A percentile compares a stretch with the other conserved stretches of the same genome.
These are phyloP conservation scores for Dreissena rostriformis DNA, from an alignment of 1,140 invertebrate genomes.

Conservation along the genomic window DNA sequence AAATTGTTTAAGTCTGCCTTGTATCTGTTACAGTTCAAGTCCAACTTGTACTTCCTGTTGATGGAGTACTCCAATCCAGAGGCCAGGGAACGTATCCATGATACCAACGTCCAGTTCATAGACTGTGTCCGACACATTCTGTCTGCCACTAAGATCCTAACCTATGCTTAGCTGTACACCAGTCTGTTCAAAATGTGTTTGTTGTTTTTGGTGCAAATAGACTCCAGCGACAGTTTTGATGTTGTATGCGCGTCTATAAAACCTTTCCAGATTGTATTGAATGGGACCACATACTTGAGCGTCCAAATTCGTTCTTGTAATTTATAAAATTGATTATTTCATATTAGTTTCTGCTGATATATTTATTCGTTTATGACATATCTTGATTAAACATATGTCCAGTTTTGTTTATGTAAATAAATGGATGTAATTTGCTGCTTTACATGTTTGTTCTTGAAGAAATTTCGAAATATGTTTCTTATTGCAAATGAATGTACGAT, in stretches of 20 bases:
- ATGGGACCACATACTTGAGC: too few species aligned
- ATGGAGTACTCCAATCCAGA: conserved; percentile 65
- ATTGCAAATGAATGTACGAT: too few species aligned
- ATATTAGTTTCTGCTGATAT: too few species aligned
- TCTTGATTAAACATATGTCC: too few species aligned
- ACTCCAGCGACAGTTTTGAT: not conserved
- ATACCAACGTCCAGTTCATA: conserved; percentile 75
- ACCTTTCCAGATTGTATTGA: conserved; percentile 70
- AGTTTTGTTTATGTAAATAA: too few species aligned
- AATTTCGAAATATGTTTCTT: too few species aligned
- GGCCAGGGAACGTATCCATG: conserved; percentile 70
- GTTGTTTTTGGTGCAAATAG: not conserved
- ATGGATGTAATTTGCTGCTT: too few species aligned
- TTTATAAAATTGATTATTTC: too few species aligned
- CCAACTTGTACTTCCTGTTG: conserved; percentile 79
- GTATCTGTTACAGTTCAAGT: conserved; percentile 77
- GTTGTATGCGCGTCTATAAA: not conserved
- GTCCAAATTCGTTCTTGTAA: too few species aligned
- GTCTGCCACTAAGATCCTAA: conserved; percentile 72
- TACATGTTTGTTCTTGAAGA: too few species aligned
- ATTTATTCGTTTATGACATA: too few species aligned
- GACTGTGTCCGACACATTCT: conserved; percentile 78
- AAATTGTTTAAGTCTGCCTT: too few species aligned
- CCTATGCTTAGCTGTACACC: conserved; percentile 68
- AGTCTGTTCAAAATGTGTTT: not conserved